phyloP scores from a whole-genome alignment of 2,888 invertebrate species.

The Apotomis turbidana region DNA sequence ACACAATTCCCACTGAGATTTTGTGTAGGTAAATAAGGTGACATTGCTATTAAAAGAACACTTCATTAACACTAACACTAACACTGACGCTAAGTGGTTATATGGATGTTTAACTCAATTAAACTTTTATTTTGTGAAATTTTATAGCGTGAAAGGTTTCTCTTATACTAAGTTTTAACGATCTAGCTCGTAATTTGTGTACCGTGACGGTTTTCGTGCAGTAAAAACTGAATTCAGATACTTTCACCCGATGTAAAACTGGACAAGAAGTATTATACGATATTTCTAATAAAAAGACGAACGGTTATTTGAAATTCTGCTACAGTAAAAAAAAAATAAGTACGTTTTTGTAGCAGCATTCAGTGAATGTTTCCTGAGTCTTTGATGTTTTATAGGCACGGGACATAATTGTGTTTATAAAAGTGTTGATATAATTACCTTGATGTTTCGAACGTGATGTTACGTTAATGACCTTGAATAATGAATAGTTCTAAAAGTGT shows the following conservation, averaged over 20 bases:
- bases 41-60: too few species aligned
- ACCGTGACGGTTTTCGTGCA: conserved; percentile 64
- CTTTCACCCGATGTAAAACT: conserved; percentile 61
- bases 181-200: conserved; percentile 47
- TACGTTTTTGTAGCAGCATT: neutral
- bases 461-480: too few species aligned
- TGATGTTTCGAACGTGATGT: too few species aligned
- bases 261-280: neutral
- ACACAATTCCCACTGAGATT: too few species aligned
- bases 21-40: too few species aligned
- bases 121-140: conserved; percentile 29
- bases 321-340: neutral
- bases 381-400: too few species aligned
- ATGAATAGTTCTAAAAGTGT: too few species aligned
- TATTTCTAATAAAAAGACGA: neutral
- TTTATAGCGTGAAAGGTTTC: conserved; percentile 34
- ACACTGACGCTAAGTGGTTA: neutral
- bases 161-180: conserved; percentile 26
- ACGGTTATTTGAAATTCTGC: neutral
- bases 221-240: conserved; percentile 54
- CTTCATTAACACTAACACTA: too few species aligned
- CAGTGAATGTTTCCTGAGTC: too few species aligned
- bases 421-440: too few species aligned
- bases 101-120: conserved; percentile 22
- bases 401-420: too few species aligned